Conservation (phyloP, 2,797 vertebrate species). For the Pseudochirops cupreus region DNA sequence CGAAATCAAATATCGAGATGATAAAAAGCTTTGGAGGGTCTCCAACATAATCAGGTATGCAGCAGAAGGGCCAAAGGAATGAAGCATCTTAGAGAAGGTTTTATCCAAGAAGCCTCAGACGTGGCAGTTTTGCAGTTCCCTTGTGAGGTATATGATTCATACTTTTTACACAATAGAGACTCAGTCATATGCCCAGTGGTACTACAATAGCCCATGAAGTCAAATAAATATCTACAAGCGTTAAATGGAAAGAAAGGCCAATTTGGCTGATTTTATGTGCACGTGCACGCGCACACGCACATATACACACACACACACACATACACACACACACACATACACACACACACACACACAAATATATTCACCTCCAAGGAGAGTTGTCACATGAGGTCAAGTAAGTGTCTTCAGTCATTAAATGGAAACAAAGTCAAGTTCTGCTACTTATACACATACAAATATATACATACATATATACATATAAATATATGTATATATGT, state of each 20-base stretch:
- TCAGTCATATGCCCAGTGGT: not conserved
- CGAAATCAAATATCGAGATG: slow-evolving; percentile 10
- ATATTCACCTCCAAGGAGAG: not conserved
- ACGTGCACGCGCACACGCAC: not conserved
- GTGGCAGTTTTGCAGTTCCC: not conserved
- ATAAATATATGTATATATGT: too few relatives aligned
- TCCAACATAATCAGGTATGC: not conserved
- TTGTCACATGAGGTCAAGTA: not conserved
- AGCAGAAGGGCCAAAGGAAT: slow-evolving; percentile 1
- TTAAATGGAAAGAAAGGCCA: not conserved
- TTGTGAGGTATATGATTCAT: not conserved
- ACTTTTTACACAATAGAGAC: not conserved
- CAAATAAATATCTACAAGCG: not conserved
- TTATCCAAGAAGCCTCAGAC: not conserved
- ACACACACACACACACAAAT: too few relatives aligned
- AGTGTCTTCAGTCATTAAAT: not conserved
- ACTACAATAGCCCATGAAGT: not conserved
- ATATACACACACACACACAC: not conserved
- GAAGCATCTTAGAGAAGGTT: not conserved
- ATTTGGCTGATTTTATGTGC: not conserved
- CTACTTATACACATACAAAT: not conserved
- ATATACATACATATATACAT: not conserved
- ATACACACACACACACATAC: too few relatives aligned
- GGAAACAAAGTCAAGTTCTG: not conserved
- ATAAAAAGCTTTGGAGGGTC: not conserved